Percentiles rank a stretch among this genome's conserved stretches.
Evolutionary conservation across 1,140 invertebrate species (phyloP).

Genomic region (Cylas formicarius): DNA sequence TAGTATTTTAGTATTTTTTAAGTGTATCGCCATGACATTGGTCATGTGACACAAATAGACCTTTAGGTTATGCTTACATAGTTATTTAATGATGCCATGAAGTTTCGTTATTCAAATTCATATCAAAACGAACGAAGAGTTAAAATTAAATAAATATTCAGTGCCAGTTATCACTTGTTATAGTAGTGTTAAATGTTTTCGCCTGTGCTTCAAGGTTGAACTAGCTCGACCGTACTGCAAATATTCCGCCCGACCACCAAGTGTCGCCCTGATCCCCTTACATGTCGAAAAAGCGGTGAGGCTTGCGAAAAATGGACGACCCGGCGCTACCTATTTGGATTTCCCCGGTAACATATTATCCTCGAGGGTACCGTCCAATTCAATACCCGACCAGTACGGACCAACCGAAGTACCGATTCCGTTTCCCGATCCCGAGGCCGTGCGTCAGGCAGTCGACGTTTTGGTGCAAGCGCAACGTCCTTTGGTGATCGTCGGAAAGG

Average conservation of each 20-base stretch:
- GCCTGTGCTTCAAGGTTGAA: conserved; percentile 72
- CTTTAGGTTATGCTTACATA: too few relatives aligned
- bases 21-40: too few relatives aligned
- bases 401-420: conserved; percentile 55
- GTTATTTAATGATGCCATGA: too few relatives aligned
- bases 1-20: too few relatives aligned
- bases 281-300: conserved; percentile 91
- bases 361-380: conserved; percentile 37
- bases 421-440: conserved; percentile 58
- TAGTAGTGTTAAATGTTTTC: too few relatives aligned
- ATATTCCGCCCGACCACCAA: conserved; percentile 82
- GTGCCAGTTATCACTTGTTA: too few relatives aligned
- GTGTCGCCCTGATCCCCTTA: conserved; percentile 70
- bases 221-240: conserved; percentile 78
- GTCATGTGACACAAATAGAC: too few relatives aligned
- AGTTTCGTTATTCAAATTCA: too few relatives aligned
- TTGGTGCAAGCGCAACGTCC: conserved; percentile 69
- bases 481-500: conserved; percentile 90
- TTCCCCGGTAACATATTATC: conserved; percentile 72
- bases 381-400: conserved; percentile 43
- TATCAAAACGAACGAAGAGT: too few relatives aligned
- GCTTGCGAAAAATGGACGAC: conserved; percentile 75
- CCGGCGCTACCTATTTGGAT: conserved; percentile 83
- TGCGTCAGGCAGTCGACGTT: conserved; percentile 62
- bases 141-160: too few relatives aligned